These are phyloP conservation scores for Lepus townsendii DNA, from an alignment of 2,797 vertebrate species.

Conservation along the genomic window DNA sequence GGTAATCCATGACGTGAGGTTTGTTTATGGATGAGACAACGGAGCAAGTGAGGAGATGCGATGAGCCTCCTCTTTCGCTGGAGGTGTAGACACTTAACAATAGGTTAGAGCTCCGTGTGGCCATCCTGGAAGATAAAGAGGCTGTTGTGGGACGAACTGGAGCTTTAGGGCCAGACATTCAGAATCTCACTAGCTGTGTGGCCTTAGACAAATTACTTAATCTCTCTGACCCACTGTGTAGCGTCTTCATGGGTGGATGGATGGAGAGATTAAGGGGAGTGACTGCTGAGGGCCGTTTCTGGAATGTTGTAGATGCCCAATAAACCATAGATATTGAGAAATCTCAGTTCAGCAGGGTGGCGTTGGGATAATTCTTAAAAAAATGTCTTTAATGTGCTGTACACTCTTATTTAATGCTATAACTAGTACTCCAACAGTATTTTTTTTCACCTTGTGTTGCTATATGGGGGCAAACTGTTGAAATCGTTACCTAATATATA, in stretches of 20 bases:
- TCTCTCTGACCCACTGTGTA: background rate
- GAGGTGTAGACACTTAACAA: background rate
- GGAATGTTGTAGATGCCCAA: background rate
- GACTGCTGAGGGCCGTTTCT: background rate
- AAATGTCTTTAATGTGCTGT: no score
- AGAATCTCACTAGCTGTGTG: constrained; percentile 24
- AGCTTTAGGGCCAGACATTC: constrained; percentile 9
- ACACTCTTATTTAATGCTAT: no score
- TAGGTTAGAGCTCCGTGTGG: background rate
- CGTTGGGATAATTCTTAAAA: background rate
- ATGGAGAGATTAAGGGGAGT: background rate
- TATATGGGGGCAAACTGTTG: no score
- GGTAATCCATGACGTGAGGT: background rate
- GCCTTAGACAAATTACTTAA: background rate
- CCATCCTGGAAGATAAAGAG: background rate
- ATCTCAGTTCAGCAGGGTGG: background rate
- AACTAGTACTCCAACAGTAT: no score
- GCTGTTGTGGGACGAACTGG: background rate
- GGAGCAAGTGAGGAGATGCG: background rate
- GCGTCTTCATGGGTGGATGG: background rate
- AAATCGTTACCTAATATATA: no score
- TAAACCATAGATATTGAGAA: background rate
- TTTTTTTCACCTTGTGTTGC: no score
- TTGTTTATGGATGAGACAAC: background rate
- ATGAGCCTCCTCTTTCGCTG: background rate